A percentile compares a stretch with the other conserved stretches of the same genome.
Conservation (phyloP, 2,797 vertebrate genomes). For the Cottoperca gobio region DNA sequence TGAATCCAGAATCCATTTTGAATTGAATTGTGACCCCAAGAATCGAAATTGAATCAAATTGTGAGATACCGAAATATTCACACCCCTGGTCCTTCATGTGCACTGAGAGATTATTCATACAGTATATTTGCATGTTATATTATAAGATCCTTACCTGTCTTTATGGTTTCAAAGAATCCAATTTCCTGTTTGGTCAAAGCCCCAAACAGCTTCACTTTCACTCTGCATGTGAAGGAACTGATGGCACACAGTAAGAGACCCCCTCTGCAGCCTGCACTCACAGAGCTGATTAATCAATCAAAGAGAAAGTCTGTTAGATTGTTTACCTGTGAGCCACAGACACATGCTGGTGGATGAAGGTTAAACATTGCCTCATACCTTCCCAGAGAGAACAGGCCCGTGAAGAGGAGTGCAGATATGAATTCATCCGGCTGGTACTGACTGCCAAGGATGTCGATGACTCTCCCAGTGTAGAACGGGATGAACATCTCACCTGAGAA, state of each 20-base stretch:
- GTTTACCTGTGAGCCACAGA: neutral
- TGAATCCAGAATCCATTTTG: no score
- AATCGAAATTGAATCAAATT: no score
- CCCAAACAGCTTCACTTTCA: slow-evolving; percentile 76
- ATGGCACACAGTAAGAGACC: slow-evolving; percentile 74
- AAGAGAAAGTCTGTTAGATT: neutral
- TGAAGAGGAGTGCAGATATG: slow-evolving; percentile 74
- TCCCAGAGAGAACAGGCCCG: slow-evolving; percentile 84
- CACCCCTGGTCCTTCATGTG: neutral
- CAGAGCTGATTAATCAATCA: slow-evolving; percentile 62
- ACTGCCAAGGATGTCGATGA: slow-evolving; percentile 86
- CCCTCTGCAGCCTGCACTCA: slow-evolving; percentile 79
- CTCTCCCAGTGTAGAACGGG: slow-evolving; percentile 87
- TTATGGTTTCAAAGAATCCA: slow-evolving; percentile 80
- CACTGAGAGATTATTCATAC: neutral
- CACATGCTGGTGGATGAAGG: neutral
- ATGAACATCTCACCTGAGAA: slow-evolving; percentile 86
- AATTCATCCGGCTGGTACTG: slow-evolving; percentile 80
- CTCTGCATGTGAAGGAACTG: slow-evolving; percentile 64
- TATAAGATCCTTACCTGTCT: slow-evolving; percentile 69
- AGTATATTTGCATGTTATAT: neutral
- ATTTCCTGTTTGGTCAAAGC: slow-evolving; percentile 80
- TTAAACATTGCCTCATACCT: slow-evolving; percentile 67
- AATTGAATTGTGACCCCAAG: no score
- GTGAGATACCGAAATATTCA: no score